Base-by-base conservation (phyloP, 2,797 vertebrate genomes). In the Liparis tanakae region DNA sequence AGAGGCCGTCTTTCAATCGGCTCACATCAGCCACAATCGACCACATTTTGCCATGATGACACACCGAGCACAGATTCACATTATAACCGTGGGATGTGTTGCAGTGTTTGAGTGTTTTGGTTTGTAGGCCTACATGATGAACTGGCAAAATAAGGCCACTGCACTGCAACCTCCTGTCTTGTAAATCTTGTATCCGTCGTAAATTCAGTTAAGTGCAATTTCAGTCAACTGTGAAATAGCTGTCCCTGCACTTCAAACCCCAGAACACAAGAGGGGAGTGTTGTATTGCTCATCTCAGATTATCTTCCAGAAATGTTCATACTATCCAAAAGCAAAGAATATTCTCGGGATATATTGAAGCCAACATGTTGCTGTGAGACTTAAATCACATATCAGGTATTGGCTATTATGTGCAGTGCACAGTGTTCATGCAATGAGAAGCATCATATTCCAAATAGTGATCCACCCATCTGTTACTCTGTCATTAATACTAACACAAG, bases 241-340 rank as follows among this genome's bases (percentile, higher is more conserved):
- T 78, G 74, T 60, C 12, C 50, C 65, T 88, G 78, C 76, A 85
- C 25, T 82, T 56, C 67, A 85, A 56, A 30, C 8, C 18, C 34
- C 5, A 39, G n/a, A 61, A 88, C 94, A 92, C 92, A 88, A 91
- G 91, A 85, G 85, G 92, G 90, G 53, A 80, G 84, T 90, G 82
- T 90, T 86, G 83, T 67, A 72, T 85, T 77, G 67, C 17, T 67
- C 41, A 74, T 68, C 36, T 50, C 10, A 25, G 15, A 59, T 20
- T 13, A 2, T 7, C 3, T 57, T 65, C 20, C 36, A 67, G 25
- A 14, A 2, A 30, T 15, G 8, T 14, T 50, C 10, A 72, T 22
- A 5, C 13, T 8, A 30, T 44, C 44, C 44, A 65, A 70, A 53
- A 36, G 34, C 25, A 41, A n/a, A 2, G 34, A 9, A 20, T 61